Conservation (phyloP, 2,797 vertebrate species). For the Arctocebus calabarensis region DNA sequence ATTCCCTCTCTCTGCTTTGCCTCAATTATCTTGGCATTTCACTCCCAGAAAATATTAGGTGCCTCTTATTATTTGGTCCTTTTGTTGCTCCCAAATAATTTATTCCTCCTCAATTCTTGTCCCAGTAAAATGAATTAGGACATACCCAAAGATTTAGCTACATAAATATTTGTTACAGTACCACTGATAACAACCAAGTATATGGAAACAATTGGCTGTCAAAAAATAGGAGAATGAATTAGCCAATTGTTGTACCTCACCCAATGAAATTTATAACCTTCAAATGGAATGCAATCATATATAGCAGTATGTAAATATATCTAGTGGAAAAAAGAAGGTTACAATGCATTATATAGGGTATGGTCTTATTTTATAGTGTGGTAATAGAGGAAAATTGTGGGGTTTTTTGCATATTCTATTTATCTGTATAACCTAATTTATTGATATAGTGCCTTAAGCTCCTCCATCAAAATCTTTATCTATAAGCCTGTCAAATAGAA, state of each 20-base stretch:
- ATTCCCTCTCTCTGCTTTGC: slow-evolving; percentile 3
- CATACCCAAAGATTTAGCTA: background rate
- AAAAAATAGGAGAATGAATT: background rate
- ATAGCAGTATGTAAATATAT: background rate
- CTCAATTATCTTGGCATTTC: slow-evolving; percentile 11
- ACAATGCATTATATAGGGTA: background rate
- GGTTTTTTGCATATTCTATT: slow-evolving; percentile 72
- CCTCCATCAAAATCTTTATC: slow-evolving; percentile 75
- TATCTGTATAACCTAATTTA: slow-evolving; percentile 77
- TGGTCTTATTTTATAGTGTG: background rate
- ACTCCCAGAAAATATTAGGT: background rate
- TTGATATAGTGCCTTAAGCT: slow-evolving; percentile 73
- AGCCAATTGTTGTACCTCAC: background rate
- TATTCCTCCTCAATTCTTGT: background rate
- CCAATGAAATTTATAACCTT: slow-evolving; percentile 16
- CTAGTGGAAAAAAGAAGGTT: background rate
- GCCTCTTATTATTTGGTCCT: background rate
- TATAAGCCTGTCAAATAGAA: slow-evolving; percentile 69
- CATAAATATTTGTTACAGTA: background rate
- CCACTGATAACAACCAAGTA: background rate
- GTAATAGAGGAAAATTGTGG: slow-evolving; percentile 23
- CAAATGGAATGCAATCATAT: background rate
- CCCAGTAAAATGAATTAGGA: background rate
- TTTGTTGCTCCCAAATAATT: slow-evolving; percentile 44
- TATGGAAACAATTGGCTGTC: background rate